phyloP scores from a whole-genome alignment of 2,113 vertebrate genomes.

The Crotalus horridus region DNA sequence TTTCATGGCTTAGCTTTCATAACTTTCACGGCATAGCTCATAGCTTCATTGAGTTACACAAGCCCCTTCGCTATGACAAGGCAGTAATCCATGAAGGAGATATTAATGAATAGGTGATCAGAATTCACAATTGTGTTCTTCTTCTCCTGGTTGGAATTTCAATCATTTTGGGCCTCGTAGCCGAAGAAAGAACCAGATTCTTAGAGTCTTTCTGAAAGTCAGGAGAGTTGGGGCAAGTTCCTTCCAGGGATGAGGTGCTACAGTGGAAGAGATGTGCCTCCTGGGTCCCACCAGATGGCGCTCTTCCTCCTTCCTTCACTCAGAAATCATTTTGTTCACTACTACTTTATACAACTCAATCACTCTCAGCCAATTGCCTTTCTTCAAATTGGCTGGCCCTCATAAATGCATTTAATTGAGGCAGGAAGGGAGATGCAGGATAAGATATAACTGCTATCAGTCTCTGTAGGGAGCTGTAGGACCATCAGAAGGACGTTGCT shows the following conservation, averaged over 20 bases:
- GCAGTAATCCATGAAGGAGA: too few relatives aligned
- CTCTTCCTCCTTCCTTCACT: background rate
- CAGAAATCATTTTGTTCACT: background rate
- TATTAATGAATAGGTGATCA: background rate
- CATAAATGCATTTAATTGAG: background rate
- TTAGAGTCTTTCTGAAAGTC: background rate
- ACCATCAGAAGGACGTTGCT: background rate
- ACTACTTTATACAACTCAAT: background rate
- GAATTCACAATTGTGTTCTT: background rate
- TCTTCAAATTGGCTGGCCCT: background rate
- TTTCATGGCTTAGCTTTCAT: too few relatives aligned
- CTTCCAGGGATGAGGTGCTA: background rate
- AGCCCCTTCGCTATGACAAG: too few relatives aligned
- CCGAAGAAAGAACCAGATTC: background rate
- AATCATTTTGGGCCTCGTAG: background rate
- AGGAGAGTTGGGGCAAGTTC: background rate
- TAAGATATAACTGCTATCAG: background rate
- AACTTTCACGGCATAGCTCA: too few relatives aligned
- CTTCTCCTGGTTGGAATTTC: background rate
- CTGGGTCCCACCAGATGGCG: background rate
- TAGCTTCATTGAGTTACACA: too few relatives aligned
- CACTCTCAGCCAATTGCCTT: background rate
- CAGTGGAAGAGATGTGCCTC: background rate
- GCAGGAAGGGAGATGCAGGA: background rate
- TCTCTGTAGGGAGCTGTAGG: background rate